Evolutionary conservation across 2,888 invertebrate genomes (phyloP), one percentile per base, ranked within the genome.

Genomic region (Drosophila engyochracea): DNA sequence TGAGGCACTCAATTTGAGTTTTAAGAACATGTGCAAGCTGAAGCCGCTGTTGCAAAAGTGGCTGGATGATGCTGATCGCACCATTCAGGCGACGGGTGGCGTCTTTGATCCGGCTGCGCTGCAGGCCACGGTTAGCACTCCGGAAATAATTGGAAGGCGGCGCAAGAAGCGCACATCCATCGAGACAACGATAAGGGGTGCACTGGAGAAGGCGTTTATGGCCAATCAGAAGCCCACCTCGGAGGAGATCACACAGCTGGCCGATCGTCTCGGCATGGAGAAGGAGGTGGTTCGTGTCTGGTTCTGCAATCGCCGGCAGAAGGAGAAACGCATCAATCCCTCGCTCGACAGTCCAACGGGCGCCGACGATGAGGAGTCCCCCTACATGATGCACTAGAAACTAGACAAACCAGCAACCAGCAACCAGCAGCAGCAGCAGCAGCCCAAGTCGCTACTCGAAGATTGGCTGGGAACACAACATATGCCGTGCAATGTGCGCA

Each of bases 1-100:
- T 94, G 99, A 99, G 94, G 99, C 99, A 30, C 95, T 99, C 79
- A 99, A 99, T 94, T 95, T 99, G 81, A 99, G 99, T 93, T 99
- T 99, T 95, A 99, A 99, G 94, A 99, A 99, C 94, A 99, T 99
- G 99, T 99, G 99, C 95, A 99, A 99, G 94, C 95, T 99, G 93
- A 99, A 99, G 94, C 99, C 99, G 33, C 94, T 99, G 80, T 95
- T 99, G 68, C 98, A 99, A 93, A 98, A 99, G 94, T 99, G 99
- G 99, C 94, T 99, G 72, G 98, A 98, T 93, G 99, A 99, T 93
- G 99, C 99, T 0, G 98, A 98, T 93, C 96, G 96, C 82, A 96
- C 96, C 19, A 94, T 96, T 79, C 95, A 95, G 91, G 96, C 96
- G 89, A 96, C 97, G 0, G 96, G 96, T 82, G 93, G 94, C 0